Percentiles rank a stretch among this genome's conserved stretches.
Conservation (phyloP, 2,797 vertebrate species). For the Kryptopterus vitreolus region DNA sequence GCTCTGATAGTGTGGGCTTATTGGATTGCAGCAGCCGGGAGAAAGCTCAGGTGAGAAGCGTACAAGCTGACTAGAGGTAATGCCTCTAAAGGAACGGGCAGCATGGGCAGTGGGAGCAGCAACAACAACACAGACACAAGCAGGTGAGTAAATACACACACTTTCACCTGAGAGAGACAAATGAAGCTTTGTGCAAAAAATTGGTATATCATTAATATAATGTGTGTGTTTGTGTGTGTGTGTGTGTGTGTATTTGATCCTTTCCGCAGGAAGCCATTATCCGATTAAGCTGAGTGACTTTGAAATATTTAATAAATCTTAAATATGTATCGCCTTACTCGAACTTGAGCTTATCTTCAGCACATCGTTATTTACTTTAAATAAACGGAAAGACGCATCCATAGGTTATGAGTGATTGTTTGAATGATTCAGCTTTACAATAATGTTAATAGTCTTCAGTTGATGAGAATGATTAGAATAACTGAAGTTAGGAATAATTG, state of each 20-base stretch:
- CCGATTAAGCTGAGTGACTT: not conserved
- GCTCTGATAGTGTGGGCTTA: constrained; percentile 49
- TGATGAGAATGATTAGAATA: not conserved
- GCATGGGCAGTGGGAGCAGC: constrained; percentile 73
- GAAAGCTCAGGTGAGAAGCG: constrained; percentile 29
- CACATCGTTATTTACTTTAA: not conserved
- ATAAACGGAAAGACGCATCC: not conserved
- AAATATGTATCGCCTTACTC: not conserved
- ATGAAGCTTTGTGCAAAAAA: not conserved
- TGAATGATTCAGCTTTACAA: not conserved
- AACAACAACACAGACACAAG: constrained; percentile 60
- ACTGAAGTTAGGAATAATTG: too few relatives aligned
- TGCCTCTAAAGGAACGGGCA: constrained; percentile 53
- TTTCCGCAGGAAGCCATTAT: constrained; percentile 3
- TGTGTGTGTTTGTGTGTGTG: not conserved
- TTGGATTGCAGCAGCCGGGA: constrained; percentile 38
- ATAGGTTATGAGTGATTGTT: not conserved
- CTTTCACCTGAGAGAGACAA: constrained; percentile 2
- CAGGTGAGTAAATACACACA: constrained; percentile 63
- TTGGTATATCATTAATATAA: not conserved
- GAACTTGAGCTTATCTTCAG: not conserved
- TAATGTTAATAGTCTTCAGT: not conserved
- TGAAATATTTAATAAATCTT: not conserved
- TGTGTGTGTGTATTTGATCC: not conserved
- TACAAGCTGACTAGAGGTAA: constrained; percentile 50